Evolutionary conservation across 2,888 invertebrate species (phyloP).

Genomic region (Proisotoma minuta): DNA sequence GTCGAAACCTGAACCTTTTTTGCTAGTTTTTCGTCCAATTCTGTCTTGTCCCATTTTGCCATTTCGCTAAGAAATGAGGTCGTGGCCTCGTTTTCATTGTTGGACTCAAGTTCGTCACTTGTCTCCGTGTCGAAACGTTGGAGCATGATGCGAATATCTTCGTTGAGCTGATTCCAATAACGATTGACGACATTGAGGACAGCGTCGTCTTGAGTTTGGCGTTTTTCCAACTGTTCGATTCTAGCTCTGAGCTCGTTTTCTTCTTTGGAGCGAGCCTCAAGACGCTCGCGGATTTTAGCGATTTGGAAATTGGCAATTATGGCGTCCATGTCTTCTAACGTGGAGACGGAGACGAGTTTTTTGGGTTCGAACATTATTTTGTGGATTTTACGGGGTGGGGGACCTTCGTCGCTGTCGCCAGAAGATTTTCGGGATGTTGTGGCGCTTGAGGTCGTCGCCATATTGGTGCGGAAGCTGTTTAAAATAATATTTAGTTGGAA

Average conservation of each 20-base stretch:
- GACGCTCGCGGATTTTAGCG: constrained; percentile 16
- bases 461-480: too few relatives aligned
- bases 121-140: constrained; percentile 14
- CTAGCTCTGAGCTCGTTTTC: constrained; percentile 2
- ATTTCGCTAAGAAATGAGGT: constrained; percentile 91
- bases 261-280: constrained; percentile 8
- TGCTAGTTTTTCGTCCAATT: constrained; percentile 89
- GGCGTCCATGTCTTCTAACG: constrained; percentile 23
- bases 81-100: constrained; percentile 59
- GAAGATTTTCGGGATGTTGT: constrained; percentile 5
- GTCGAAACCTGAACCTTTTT: constrained; percentile 95
- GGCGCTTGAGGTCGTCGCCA: too few relatives aligned
- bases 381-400: constrained; percentile 4
- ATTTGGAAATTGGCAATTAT: constrained; percentile 20
- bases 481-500: too few relatives aligned
- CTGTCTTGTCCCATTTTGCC: constrained; percentile 96
- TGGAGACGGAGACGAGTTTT: constrained; percentile 13
- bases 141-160: constrained; percentile 15
- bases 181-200: constrained; percentile 15
- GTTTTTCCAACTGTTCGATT: constrained; percentile 17
- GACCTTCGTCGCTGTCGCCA: constrained; percentile 8
- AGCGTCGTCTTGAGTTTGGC: constrained; percentile 11
- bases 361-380: constrained; percentile 11
- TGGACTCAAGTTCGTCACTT: constrained; percentile 5
- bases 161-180: constrained; percentile 20